phyloP scores from a whole-genome alignment of 2,888 invertebrate species.

The Entomobrya multifasciata region DNA sequence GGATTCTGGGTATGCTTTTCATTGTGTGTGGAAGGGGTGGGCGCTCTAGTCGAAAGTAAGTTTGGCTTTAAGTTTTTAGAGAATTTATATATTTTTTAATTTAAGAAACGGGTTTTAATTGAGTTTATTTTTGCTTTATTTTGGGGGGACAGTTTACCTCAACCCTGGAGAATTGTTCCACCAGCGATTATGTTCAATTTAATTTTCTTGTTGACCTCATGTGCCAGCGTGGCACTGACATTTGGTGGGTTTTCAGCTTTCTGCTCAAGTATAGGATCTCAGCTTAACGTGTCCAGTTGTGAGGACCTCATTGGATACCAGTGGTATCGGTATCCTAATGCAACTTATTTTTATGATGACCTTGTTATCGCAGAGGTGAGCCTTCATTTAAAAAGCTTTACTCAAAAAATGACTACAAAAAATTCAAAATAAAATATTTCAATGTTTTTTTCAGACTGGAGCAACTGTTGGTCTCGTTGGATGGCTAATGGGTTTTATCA shows the following conservation, averaged over 20 bases:
- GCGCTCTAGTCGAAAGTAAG: constrained; percentile 75
- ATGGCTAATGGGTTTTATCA: constrained; percentile 77
- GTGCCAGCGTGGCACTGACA: constrained; percentile 76
- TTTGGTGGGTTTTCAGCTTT: constrained; percentile 78
- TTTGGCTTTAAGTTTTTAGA: neutral
- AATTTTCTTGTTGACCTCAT: constrained; percentile 76
- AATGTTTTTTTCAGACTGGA: constrained; percentile 73
- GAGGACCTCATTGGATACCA: constrained; percentile 76
- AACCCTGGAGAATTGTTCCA: constrained; percentile 79
- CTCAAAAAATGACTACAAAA: no score
- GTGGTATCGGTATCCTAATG: constrained; percentile 76
- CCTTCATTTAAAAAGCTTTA: neutral
- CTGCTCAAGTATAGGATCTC: constrained; percentile 75
- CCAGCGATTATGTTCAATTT: constrained; percentile 79
- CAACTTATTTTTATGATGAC: constrained; percentile 78
- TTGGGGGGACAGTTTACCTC: constrained; percentile 74
- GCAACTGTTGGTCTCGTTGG: constrained; percentile 76
- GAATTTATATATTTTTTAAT: neutral
- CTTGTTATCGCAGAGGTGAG: constrained; percentile 78
- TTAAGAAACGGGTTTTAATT: neutral
- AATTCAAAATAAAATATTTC: no score
- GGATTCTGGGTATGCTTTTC: constrained; percentile 76
- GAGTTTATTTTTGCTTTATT: neutral
- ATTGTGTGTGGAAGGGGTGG: constrained; percentile 79
- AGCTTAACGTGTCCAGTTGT: constrained; percentile 76